Evolutionary conservation across 2,113 vertebrate genomes (phyloP).

Genomic region (Dinomys branickii): DNA sequence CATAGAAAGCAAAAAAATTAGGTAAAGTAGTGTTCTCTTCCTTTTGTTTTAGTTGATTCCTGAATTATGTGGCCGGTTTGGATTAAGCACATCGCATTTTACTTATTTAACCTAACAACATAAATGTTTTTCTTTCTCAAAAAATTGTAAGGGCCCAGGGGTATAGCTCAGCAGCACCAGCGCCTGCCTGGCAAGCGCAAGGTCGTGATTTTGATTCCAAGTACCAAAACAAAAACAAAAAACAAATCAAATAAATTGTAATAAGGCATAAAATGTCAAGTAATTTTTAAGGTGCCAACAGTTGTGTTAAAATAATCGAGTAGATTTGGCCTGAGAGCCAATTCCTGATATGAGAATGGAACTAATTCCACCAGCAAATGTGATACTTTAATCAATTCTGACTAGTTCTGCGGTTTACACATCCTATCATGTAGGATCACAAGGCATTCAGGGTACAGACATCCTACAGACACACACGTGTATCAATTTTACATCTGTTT

Average conservation of each 20-base stretch:
- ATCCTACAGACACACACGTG: not conserved
- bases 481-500: not conserved
- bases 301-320: constrained; percentile 17
- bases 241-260: not conserved
- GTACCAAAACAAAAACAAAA: too few relatives aligned
- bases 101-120: not conserved
- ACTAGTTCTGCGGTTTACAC: not conserved
- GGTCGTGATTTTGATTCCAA: too few relatives aligned
- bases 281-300: constrained; percentile 19
- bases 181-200: too few relatives aligned
- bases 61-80: not conserved
- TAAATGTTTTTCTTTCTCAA: not conserved
- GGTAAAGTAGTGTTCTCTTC: not conserved
- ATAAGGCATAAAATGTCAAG: not conserved
- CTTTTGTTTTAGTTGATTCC: constrained; percentile 17
- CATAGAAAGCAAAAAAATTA: not conserved
- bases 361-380: not conserved
- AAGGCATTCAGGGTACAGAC: not conserved
- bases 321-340: not conserved
- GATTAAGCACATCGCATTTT: not conserved
- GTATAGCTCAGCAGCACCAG: too few relatives aligned
- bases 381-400: not conserved
- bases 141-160: too few relatives aligned
- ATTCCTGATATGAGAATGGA: not conserved
- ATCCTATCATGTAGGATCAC: not conserved